Percentiles rank a stretch among this genome's conserved stretches.
Conservation (phyloP, 1,140 invertebrate species). For the Cydia pomonella region DNA sequence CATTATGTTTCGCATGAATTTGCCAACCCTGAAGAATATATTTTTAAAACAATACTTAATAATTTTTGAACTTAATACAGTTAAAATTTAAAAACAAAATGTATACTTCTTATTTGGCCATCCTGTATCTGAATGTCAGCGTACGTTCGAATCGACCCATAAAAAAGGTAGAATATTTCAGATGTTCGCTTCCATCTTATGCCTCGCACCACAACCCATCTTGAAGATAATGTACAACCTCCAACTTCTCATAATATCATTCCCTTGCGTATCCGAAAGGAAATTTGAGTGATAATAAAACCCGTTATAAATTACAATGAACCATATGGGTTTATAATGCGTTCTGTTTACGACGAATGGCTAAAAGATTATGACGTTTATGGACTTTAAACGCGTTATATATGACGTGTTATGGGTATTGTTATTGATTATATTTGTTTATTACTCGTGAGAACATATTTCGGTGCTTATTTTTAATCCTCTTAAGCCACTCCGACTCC, state of each 20-base stretch:
- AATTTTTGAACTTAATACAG: too few relatives aligned
- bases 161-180: too few relatives aligned
- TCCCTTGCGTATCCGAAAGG: constrained; percentile 28
- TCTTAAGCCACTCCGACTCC: background rate
- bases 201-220: background rate
- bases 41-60: too few relatives aligned
- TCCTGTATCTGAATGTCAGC: too few relatives aligned
- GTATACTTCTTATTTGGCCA: too few relatives aligned
- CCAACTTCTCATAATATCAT: constrained; percentile 27
- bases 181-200: too few relatives aligned
- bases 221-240: constrained; percentile 32
- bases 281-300: constrained; percentile 34
- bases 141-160: too few relatives aligned
- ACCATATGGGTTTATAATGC: constrained; percentile 17
- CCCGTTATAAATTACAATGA: constrained; percentile 6
- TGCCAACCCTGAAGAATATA: too few relatives aligned
- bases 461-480: background rate
- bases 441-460: background rate
- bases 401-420: background rate
- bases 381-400: constrained; percentile 5
- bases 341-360: constrained; percentile 29
- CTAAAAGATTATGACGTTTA: constrained; percentile 31
- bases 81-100: too few relatives aligned
- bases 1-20: too few relatives aligned
- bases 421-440: constrained; percentile 1